phyloP scores from a whole-genome alignment of 2,888 invertebrate genomes.

The Apantesis nais region DNA sequence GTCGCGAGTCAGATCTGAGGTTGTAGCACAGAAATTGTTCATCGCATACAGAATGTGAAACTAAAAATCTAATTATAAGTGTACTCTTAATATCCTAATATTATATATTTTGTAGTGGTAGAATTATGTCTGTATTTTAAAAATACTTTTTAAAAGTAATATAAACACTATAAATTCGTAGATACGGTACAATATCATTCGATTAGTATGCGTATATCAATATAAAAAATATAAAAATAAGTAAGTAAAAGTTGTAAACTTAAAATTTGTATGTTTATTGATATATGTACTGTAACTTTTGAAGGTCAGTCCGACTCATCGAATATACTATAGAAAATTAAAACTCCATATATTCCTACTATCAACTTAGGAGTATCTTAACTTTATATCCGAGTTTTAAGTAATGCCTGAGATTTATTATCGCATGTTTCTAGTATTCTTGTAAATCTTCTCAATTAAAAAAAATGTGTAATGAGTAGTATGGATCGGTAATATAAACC shows the following conservation, averaged over 20 bases:
- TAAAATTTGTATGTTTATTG: background rate
- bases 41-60: background rate
- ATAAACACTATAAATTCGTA: background rate
- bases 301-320: background rate
- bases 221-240: no score
- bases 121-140: background rate
- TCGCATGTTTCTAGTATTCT: background rate
- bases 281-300: background rate
- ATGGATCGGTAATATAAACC: background rate
- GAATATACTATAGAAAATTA: background rate
- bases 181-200: background rate
- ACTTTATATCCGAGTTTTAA: background rate
- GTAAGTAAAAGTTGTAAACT: background rate
- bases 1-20: background rate
- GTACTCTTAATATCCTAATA: background rate
- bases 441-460: background rate
- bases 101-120: background rate
- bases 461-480: background rate
- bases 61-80: background rate
- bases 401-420: no score
- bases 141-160: background rate
- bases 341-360: background rate
- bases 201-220: background rate
- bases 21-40: background rate
- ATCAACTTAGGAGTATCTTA: background rate